Evolutionary conservation across 2,797 vertebrate species (phyloP), one percentile per base, ranked within the genome.

Genomic region (Hoplostethus mediterraneus): DNA sequence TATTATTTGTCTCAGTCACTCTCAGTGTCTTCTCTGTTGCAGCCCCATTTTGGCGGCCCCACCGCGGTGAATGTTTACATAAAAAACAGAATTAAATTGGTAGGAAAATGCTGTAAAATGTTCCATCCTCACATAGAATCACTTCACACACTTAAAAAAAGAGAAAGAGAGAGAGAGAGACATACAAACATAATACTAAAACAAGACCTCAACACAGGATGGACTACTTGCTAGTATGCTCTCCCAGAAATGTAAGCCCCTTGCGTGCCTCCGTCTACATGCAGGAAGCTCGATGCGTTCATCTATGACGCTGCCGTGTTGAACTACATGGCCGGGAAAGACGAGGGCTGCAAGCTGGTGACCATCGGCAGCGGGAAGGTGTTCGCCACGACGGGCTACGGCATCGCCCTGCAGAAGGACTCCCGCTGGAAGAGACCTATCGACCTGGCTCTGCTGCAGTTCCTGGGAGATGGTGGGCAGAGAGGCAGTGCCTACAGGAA

Each of bases 241-340:
- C 12, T 59, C 48, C 71, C 42, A 55, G 48, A 62, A 1, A 0
- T 36, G 7, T 8, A 55, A 45, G 4, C 7, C 7, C 38, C 38
- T 40, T 40, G 38, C 7, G 38, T 40, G 38, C 2, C 36, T 56
- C 13, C 45, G 2, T 73, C 58, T 71, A 1, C 45, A 1, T 60
- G 30, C 91, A 99, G 98, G 93, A 99, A 98, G 90, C 93, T 99
- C 89, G 98, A 99, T 0, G 98, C 98, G 80, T 99, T 99, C 91
- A 99, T 99, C 93, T 99, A 99, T 0, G 98, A 99, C 0, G 98
- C 97, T 0, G 98, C 98, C 0, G 98, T 99, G 81, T 94, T 99
- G 82, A 99, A 99, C 95, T 99, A 99, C 95, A 99, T 99, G 98
- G 98, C 98, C 0, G 97, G 98, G 67, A 99, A 99, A 84, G 98